Evolutionary conservation across 2,888 invertebrate genomes (phyloP).

Genomic region (Catocala nupta): DNA sequence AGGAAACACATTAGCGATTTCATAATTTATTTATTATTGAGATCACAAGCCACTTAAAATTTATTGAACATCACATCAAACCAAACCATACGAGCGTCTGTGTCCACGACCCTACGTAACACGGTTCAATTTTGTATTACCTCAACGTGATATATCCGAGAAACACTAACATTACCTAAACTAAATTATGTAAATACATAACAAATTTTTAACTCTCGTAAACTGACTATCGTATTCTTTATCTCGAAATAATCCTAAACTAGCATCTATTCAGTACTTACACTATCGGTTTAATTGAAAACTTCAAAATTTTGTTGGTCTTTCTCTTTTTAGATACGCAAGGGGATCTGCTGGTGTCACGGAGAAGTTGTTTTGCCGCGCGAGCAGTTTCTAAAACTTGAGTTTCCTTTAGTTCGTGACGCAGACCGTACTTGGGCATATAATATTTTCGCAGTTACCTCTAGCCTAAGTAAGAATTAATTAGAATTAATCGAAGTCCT

Average conservation of each 20-base stretch:
- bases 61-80: constrained; percentile 70
- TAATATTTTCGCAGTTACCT: constrained; percentile 48
- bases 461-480: constrained; percentile 54
- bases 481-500: constrained; percentile 77
- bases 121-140: constrained; percentile 48
- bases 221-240: constrained; percentile 19
- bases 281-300: constrained; percentile 20
- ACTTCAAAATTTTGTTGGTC: constrained; percentile 45
- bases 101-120: constrained; percentile 41
- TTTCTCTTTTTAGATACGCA: constrained; percentile 47
- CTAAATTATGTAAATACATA: constrained; percentile 28
- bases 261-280: constrained; percentile 11
- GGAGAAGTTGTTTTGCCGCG: constrained; percentile 13
- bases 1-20: constrained; percentile 57
- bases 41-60: constrained; percentile 82
- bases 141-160: constrained; percentile 35
- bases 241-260: constrained; percentile 10
- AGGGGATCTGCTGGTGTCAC: constrained; percentile 36
- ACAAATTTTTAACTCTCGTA: constrained; percentile 26
- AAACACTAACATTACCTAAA: constrained; percentile 33
- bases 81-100: constrained; percentile 56
- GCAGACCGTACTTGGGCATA: constrained; percentile 38
- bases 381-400: constrained; percentile 15
- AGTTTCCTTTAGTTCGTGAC: constrained; percentile 31
- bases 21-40: constrained; percentile 78